A percentile compares a stretch with the other conserved stretches of the same genome.
phyloP scores from a whole-genome alignment of 2,797 vertebrate genomes.

The Gila robusta region DNA sequence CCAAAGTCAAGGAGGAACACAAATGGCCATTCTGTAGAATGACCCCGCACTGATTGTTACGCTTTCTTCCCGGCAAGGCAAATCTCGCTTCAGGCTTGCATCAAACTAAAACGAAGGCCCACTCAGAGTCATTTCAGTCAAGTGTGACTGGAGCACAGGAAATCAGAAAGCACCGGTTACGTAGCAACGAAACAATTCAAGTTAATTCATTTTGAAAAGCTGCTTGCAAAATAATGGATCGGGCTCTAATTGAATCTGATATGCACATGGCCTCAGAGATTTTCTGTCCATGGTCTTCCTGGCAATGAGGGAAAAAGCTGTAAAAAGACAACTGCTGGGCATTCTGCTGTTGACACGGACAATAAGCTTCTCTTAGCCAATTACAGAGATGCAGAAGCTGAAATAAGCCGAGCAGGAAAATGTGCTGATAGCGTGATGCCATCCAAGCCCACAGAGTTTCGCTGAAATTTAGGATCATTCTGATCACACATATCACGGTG shows the following conservation, averaged over 20 bases:
- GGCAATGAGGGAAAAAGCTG: conserved; percentile 10
- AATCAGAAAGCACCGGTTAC: conserved; percentile 46
- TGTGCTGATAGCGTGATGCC: conserved; percentile 9
- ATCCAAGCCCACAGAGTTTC: neutral
- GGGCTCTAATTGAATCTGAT: conserved; percentile 59
- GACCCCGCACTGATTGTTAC: neutral
- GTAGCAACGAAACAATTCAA: conserved; percentile 37
- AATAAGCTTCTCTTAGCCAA: conserved; percentile 32
- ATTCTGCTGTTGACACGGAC: conserved; percentile 32
- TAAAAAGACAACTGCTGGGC: conserved; percentile 16
- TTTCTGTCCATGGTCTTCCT: conserved; percentile 29
- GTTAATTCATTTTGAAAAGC: conserved; percentile 62
- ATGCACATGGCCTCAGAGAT: conserved; percentile 48
- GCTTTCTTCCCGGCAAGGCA: neutral
- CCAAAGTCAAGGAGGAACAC: neutral
- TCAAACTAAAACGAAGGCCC: conserved; percentile 50
- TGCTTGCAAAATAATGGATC: conserved; percentile 52
- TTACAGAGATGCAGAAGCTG: conserved; percentile 37
- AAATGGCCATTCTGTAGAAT: neutral
- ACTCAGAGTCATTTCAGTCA: conserved; percentile 53
- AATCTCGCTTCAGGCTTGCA: neutral
- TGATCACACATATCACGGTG: neutral
- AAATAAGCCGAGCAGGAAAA: conserved; percentile 14
- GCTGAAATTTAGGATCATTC: neutral
- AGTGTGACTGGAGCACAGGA: conserved; percentile 34